phyloP scores from a whole-genome alignment of 2,888 invertebrate genomes.

The Phyllotreta cruciferae region DNA sequence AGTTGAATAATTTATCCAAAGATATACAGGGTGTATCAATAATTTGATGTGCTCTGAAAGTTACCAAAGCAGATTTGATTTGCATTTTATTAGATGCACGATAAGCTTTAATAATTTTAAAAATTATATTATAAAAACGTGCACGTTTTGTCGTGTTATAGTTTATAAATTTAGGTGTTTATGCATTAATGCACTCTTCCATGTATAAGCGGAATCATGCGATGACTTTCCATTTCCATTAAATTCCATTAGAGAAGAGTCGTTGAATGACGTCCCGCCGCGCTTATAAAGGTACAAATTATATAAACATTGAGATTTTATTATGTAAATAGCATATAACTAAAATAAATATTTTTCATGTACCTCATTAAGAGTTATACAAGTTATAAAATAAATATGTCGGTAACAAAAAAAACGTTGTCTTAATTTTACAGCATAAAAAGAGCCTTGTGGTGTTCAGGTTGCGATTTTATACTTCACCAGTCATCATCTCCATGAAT shows the following conservation, averaged over 20 bases:
- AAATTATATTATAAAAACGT: not conserved
- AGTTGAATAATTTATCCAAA: too few relatives aligned
- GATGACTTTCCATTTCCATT: constrained; percentile 10
- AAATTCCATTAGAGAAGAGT: constrained; percentile 6
- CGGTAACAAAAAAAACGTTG: constrained; percentile 44
- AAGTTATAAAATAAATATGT: constrained; percentile 39
- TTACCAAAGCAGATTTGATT: not conserved
- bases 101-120: not conserved
- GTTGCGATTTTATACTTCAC: constrained; percentile 66
- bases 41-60: not conserved
- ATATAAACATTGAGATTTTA: constrained; percentile 34
- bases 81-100: constrained; percentile 5
- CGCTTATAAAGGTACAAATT: constrained; percentile 40
- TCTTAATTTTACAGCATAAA: constrained; percentile 33
- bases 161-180: constrained; percentile 13
- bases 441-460: constrained; percentile 27
- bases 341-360: constrained; percentile 45
- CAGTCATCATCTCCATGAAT: constrained; percentile 97
- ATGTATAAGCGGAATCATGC: constrained; percentile 14
- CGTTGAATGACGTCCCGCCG: constrained; percentile 22
- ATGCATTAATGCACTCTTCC: constrained; percentile 14
- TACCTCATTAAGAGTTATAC: constrained; percentile 37
- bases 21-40: too few relatives aligned
- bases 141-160: constrained; percentile 17
- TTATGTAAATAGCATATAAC: constrained; percentile 43